phyloP scores from a whole-genome alignment of 2,888 invertebrate genomes.

The Thecocarcelia acutangulata region DNA sequence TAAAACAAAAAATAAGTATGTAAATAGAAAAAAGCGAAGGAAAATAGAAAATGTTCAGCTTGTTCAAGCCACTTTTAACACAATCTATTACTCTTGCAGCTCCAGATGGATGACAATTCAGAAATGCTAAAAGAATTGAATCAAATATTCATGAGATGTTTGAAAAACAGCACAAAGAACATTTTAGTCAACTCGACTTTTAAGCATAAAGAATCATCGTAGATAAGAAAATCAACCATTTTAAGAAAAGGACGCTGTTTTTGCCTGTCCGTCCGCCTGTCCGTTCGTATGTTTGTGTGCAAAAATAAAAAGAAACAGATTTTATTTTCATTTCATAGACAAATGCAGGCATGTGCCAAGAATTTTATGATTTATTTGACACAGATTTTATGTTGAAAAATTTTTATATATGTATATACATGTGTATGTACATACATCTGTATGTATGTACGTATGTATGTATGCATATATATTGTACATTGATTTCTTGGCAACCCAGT shows the following conservation, averaged over 20 bases:
- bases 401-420: no score
- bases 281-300: neutral
- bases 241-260: conserved; percentile 53
- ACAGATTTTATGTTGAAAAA: conserved; percentile 72
- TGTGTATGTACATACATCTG: neutral
- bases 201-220: conserved; percentile 25
- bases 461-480: conserved; percentile 14
- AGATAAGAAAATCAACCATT: conserved; percentile 15
- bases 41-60: conserved; percentile 8
- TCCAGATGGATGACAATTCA: conserved; percentile 58
- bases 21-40: conserved; percentile 4
- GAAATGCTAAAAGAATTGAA: conserved; percentile 43
- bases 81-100: conserved; percentile 42
- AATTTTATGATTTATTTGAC: conserved; percentile 78
- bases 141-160: conserved; percentile 62
- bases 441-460: neutral
- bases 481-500: conserved; percentile 10
- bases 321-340: conserved; percentile 42
- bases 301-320: conserved; percentile 6
- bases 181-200: neutral
- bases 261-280: conserved; percentile 4
- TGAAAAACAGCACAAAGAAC: conserved; percentile 23
- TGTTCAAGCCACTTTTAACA: conserved; percentile 36
- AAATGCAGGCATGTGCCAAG: conserved; percentile 71
- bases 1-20: conserved; percentile 6